Base-by-base conservation (phyloP, 2,113 vertebrate species). In the Trochalopteron elliotii region DNA sequence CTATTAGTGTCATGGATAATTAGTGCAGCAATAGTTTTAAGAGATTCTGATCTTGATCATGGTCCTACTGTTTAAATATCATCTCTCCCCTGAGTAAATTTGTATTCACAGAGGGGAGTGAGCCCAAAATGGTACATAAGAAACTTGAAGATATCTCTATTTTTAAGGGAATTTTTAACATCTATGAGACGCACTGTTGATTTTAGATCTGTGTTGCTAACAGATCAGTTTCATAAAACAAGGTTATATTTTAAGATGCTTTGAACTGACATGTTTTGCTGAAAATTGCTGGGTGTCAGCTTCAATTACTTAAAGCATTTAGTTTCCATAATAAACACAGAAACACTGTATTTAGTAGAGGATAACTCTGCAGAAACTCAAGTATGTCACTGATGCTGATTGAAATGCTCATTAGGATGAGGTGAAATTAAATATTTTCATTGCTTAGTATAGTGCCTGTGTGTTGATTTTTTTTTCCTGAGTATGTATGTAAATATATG, bases 401-500 rank as follows among this genome's bases (percentile, higher is more conserved):
- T 59, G 71, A 81, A 57, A 56, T 25, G 7, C 16, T 64, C 55
- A 11, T 33, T 28, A 19, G 23, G 16, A 55, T 55, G 44, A 74
- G 12, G 20, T 30, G n/a, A 59, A 63, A 55, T 88, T 77, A 71
- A 88, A 70, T 20, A 53, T 37, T 35, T 14, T 39, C 12, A 9
- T 44, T 75, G 20, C 20, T 75, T 56, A 68, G 15, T 21, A 24
- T 21, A 49, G 19, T 33, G 31, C 11, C 18, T 49, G 15, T 4
- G 1, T 4, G 14, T 13, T 39, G 37, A 14, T 50, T 31, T 33
- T 24, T 59, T 11, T 44, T 24, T 9, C 16, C 11, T 22, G 2
- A 15, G 8, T 24, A 3, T 18, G 3, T 24, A 18, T 15, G 11
- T 12, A 21, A 50, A 30, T 0, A 0, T 24, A 2, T 31, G 1